Percentiles rank a stretch among this genome's conserved stretches.
Conservation (phyloP, 2,113 vertebrate species). For the Eretmochelys imbricata region DNA sequence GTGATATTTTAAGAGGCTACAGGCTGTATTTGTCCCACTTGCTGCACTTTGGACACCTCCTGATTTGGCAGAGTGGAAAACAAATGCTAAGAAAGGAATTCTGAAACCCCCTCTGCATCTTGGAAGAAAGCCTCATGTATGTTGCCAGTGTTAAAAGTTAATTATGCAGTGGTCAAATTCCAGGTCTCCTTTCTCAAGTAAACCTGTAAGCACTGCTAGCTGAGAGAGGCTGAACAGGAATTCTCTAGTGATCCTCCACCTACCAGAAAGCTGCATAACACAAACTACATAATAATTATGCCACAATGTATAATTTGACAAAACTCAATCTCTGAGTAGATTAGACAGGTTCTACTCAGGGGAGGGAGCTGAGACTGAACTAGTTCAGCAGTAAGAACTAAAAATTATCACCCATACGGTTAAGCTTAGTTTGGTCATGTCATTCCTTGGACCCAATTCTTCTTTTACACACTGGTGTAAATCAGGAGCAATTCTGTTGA, state of each 20-base stretch:
- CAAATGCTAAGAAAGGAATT: background rate
- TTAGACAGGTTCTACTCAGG: background rate
- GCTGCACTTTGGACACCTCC: background rate
- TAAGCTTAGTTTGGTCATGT: background rate
- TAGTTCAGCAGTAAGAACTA: background rate
- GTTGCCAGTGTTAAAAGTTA: background rate
- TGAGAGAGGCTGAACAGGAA: background rate
- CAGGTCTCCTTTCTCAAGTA: background rate
- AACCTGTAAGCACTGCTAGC: background rate
- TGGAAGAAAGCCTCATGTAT: background rate
- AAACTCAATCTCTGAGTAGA: background rate
- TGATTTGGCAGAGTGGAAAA: background rate
- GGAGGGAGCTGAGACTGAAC: too few relatives aligned
- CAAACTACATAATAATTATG: background rate
- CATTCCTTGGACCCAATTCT: background rate
- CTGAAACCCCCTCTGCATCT: background rate
- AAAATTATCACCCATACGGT: background rate
- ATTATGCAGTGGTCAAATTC: background rate
- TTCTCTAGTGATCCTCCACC: background rate
- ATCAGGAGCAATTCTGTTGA: background rate
- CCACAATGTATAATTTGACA: background rate
- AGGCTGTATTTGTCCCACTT: background rate
- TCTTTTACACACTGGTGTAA: background rate
- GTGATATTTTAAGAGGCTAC: background rate
- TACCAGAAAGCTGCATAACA: too few relatives aligned